Evolutionary conservation across 2,888 invertebrate species (phyloP).

Genomic region (Leptinotarsa peninsularis): DNA sequence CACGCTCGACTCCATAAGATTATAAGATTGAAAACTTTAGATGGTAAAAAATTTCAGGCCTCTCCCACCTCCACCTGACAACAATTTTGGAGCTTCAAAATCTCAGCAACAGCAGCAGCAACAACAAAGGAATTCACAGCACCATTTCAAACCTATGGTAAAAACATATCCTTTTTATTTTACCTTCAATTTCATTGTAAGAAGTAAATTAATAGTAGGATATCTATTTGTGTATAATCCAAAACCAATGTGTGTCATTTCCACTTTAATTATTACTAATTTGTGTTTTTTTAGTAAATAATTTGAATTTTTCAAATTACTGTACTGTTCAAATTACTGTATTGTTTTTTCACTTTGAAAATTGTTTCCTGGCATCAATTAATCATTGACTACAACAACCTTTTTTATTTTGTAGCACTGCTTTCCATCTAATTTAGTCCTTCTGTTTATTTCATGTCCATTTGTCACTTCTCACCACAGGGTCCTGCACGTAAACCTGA

Average conservation of each 20-base stretch:
- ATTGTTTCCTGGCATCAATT: background rate
- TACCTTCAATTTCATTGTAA: background rate
- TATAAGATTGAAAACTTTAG: too few species aligned
- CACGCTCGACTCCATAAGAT: background rate
- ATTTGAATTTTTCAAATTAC: too few species aligned
- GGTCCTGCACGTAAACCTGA: constrained; percentile 90
- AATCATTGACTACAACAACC: constrained; percentile 24
- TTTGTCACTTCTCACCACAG: constrained; percentile 70
- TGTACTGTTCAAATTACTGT: too few species aligned
- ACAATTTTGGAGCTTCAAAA: constrained; percentile 68
- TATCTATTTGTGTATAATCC: constrained; percentile 29
- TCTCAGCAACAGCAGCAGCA: constrained; percentile 67
- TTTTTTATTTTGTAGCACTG: constrained; percentile 56
- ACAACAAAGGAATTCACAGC: constrained; percentile 85
- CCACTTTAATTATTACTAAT: constrained; percentile 12
- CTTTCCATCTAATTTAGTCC: constrained; percentile 68
- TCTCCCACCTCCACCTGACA: constrained; percentile 86
- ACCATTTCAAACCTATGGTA: constrained; percentile 91
- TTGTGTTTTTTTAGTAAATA: constrained; percentile 33
- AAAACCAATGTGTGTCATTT: constrained; percentile 15
- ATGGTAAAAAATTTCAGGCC: constrained; percentile 69
- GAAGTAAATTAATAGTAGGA: background rate
- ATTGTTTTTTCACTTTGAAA: background rate
- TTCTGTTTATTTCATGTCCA: constrained; percentile 73
- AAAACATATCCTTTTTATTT: constrained; percentile 51